Conservation (phyloP, 2,888 invertebrate species). For the Nasonovia ribisnigri region DNA sequence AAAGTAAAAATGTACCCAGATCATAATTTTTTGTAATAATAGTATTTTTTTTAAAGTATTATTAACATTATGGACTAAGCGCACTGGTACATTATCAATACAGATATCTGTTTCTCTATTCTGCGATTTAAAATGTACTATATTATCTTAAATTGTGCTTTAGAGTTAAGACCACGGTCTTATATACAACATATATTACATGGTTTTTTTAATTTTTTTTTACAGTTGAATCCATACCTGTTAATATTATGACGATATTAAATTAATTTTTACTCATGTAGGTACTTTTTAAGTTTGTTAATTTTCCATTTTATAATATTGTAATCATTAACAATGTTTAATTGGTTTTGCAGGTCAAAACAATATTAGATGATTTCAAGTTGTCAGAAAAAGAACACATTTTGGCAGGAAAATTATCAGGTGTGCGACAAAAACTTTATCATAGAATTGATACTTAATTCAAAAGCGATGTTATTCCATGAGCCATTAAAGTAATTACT, state of each 20-base stretch:
- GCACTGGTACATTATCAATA: too few species aligned
- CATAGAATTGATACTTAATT: constrained; percentile 38
- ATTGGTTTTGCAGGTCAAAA: constrained; percentile 27
- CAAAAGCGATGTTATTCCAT: constrained; percentile 55
- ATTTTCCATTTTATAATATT: not conserved
- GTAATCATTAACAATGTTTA: not conserved
- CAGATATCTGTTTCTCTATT: too few species aligned
- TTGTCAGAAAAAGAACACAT: constrained; percentile 20
- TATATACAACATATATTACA: too few species aligned
- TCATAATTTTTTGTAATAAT: too few species aligned
- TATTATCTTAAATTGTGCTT: too few species aligned
- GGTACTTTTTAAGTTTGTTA: not conserved
- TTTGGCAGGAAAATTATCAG: constrained; percentile 8
- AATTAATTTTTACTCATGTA: too few species aligned
- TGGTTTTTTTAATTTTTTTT: not conserved
- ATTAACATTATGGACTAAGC: too few species aligned
- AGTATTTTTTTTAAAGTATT: too few species aligned
- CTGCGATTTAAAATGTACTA: too few species aligned
- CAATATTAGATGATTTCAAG: constrained; percentile 45
- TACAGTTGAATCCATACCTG: not conserved
- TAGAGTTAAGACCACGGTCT: too few species aligned
- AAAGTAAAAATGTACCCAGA: too few species aligned
- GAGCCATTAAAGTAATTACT: constrained; percentile 41
- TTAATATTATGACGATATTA: too few species aligned
- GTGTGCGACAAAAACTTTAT: constrained; percentile 28